These are phyloP conservation scores for Hanleya hanleyi DNA, from an alignment of 2,888 invertebrate genomes.

Conservation along the genomic window DNA sequence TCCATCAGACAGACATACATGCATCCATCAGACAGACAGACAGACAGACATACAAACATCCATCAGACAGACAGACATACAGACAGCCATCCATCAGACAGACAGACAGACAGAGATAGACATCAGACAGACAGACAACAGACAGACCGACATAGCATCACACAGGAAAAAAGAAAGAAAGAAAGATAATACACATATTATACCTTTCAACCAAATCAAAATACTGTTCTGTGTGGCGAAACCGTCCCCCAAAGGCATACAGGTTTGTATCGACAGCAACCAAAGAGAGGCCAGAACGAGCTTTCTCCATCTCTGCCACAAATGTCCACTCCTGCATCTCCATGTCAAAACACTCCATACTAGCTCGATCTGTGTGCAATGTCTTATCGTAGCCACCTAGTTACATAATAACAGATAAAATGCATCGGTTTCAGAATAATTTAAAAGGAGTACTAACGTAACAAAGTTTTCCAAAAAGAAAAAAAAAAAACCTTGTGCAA, in stretches of 20 bases:
- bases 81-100: background rate
- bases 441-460: too few relatives aligned
- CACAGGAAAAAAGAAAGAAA: too few relatives aligned
- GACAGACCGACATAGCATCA: too few relatives aligned
- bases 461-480: too few relatives aligned
- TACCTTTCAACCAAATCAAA: slow-evolving; percentile 70
- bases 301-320: slow-evolving; percentile 71
- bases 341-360: slow-evolving; percentile 70
- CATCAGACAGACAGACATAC: background rate
- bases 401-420: too few relatives aligned
- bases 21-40: background rate
- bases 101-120: background rate
- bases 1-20: too few relatives aligned
- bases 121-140: too few relatives aligned
- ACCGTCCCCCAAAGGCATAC: slow-evolving; percentile 69
- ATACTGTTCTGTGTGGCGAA: slow-evolving; percentile 67
- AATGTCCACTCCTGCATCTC: slow-evolving; percentile 67
- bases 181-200: too few relatives aligned
- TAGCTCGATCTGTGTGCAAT: slow-evolving; percentile 69
- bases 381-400: slow-evolving; percentile 71
- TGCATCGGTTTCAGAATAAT: too few relatives aligned
- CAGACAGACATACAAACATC: background rate
- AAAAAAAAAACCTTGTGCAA: too few relatives aligned
- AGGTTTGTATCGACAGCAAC: slow-evolving; percentile 67
- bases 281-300: slow-evolving; percentile 66